A percentile compares a stretch with the other conserved stretches of the same genome.
Evolutionary conservation across 2,113 vertebrate genomes (phyloP).

Genomic region (Riparia riparia): DNA sequence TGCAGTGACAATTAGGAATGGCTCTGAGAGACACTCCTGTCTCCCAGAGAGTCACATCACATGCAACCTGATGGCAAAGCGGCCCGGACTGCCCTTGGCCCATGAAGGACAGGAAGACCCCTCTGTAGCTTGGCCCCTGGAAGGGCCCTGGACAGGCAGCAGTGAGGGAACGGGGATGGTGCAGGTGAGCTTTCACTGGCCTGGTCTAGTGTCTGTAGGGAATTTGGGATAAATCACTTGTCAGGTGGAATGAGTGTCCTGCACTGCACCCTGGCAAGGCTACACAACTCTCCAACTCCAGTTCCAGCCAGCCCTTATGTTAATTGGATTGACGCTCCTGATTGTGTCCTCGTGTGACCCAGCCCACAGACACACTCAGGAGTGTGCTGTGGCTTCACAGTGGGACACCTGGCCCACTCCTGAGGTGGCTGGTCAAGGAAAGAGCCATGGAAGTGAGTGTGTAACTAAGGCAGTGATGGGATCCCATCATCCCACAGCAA

Average conservation of each 20-base stretch:
- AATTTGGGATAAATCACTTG: neutral
- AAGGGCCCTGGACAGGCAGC: neutral
- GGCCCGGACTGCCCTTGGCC: neutral
- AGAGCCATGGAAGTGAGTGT: rapidly evolving
- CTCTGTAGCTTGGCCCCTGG: neutral
- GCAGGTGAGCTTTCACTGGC: neutral
- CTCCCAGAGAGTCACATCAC: rapidly evolving
- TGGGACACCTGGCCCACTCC: neutral
- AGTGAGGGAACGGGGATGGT: neutral
- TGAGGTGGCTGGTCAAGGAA: neutral
- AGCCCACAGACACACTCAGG: rapidly evolving
- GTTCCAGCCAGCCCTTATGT: neutral
- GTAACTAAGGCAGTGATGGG: neutral
- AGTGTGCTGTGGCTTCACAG: rapidly evolving
- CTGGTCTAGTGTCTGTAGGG: neutral
- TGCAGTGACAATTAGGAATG: neutral
- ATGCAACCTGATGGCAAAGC: neutral
- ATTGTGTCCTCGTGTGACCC: neutral
- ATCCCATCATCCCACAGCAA: neutral
- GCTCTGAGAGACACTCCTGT: neutral
- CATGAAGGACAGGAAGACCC: neutral
- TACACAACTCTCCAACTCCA: neutral
- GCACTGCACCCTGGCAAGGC: neutral
- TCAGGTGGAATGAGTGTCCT: neutral
- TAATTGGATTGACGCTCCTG: rapidly evolving